Evolutionary conservation across 2,888 invertebrate genomes (phyloP), one percentile per base, ranked within the genome.

Genomic region (Drosophila rellima): DNA sequence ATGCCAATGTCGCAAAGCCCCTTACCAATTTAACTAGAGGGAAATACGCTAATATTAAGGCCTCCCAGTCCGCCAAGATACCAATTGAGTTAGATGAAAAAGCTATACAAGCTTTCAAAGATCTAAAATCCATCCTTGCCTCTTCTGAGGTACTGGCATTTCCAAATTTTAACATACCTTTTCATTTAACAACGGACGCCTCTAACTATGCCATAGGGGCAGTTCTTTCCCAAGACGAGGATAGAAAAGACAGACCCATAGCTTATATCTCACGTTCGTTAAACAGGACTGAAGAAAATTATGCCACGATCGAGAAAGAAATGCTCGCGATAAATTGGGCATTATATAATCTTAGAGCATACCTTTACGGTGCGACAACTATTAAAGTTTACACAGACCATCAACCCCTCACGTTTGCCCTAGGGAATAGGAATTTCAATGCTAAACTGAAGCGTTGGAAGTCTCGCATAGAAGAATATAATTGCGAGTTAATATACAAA

Each of bases 311-410:
- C 4, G 29, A 52, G 17, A 40, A 29, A 10, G 52, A 40, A 26
- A 52, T 52, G 39, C 29, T 39, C 15, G 52, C 52, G 7, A 52
- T 31, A 52, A 17, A 42, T 11, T 52, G 33, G 52, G 52, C 52
- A 13, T 13, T 40, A 13, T 40, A 40, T 11, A 52, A 52, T 13
- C 40, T 52, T 2, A 15, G 51, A 8, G 26, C 51, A 10, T 23
- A 45, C 15, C 15, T 29, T 1, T 45, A 45, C n/a, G 45, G 45
- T 8, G 45, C 45, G 8, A 15, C 29, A 15, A 26, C 29, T 15
- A 31, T 47, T 8, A 40, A 40, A 10, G 10, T 18, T 18, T 18
- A 17, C 2, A 47, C 17, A 3, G 31, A 48, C 6, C 48, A 48
- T 11, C 31, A 33, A 17, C 47, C 47, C 2, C 6, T 47, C 5